Base-by-base conservation (phyloP, 1,140 invertebrate genomes). In the Planococcus citri region DNA sequence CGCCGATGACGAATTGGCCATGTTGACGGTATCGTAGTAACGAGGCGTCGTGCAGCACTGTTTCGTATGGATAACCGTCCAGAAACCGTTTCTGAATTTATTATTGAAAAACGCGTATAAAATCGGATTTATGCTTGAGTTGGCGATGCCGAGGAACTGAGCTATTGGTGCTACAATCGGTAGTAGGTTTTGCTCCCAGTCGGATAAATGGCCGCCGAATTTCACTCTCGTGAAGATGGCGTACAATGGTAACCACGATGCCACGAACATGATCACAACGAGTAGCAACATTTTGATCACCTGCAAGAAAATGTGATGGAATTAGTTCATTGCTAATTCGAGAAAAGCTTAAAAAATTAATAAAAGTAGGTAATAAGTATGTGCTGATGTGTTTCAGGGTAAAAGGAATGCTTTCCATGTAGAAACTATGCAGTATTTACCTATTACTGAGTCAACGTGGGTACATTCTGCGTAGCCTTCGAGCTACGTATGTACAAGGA, bases 21-120 rank as follows among this genome's bases (percentile, higher is more conserved):
- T 83, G 8, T 88, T 88, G 0, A 91, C 88, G 0, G 89, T 90
- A 76, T 91, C 89, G 76, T 92, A 91, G 74, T 88, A 91, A 33
- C 89, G 83, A 27, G 92, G 80, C 58, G 89, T 84, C 4, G 88
- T 89, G 76, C 91, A 94, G 79, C 91, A 94, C 71, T 86, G 85
- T 27, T 88, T 83, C 73, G 88, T 91, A 76, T 90, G 88, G 0
- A 95, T 83, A 27, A 96, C 91, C 9, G 91, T 91, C 1, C 90
- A 85, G 79, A 97, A 98, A 1, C 95, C 95, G 51, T 90, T 87
- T 0, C 94, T 83, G 77, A 95, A 98, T 77, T 97, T 97, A 74
- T 95, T 94, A 78, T 96, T 97, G 81, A 97, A 96, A 78, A 94
- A 95, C 0, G 94, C 94, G 79, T 98, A 98, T n/a, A 98, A 84